Evolutionary conservation across 2,888 invertebrate species (phyloP), one percentile per base, ranked within the genome.

Genomic region (Calephelis perditalis): DNA sequence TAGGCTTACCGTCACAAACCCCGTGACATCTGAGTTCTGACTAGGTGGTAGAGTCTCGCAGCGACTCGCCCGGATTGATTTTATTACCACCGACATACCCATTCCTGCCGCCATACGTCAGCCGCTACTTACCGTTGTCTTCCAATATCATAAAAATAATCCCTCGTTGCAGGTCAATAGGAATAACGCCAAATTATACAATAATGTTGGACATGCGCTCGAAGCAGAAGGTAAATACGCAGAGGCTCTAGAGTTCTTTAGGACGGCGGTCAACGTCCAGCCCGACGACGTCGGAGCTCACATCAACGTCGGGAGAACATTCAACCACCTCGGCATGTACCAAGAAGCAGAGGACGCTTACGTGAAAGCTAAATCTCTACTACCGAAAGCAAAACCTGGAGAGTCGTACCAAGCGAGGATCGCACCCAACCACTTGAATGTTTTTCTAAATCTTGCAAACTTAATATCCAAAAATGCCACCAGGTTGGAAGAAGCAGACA

Each of bases 251-350:
- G 92, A 94, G 67, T 99, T 97, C 87, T 98, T 98, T 82, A 94
- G 96, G 77, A 96, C 96, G 73, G 98, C 98, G 11, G 97, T 97
- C 35, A 93, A 93, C 76, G 98, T 98, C 8, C 99, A 99, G 84
- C 95, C 96, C 11, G 98, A 98, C 79, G 98, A 99, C 81, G 97
- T 98, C 56, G 98, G 98, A 0, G 98, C 98, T 6, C 98, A 98
- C 81, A 98, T 99, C 71, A 99, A 99, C 86, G 98, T 99, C 5
- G 99, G 98, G 11, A 92, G 99, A 66, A 98, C 98, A 0, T 97
- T 96, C 84, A 98, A 97, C 84, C 97, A 97, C 78, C 88, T 99
- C 66, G 96, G 97, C 12, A 71, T 72, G 58, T 86, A 82, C 67
- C 85, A 86, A 71, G 96, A 98, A 81, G 98, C 99, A 0, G 98